Evolutionary conservation across 2,888 invertebrate genomes (phyloP).

Genomic region (Netelia inedita): DNA sequence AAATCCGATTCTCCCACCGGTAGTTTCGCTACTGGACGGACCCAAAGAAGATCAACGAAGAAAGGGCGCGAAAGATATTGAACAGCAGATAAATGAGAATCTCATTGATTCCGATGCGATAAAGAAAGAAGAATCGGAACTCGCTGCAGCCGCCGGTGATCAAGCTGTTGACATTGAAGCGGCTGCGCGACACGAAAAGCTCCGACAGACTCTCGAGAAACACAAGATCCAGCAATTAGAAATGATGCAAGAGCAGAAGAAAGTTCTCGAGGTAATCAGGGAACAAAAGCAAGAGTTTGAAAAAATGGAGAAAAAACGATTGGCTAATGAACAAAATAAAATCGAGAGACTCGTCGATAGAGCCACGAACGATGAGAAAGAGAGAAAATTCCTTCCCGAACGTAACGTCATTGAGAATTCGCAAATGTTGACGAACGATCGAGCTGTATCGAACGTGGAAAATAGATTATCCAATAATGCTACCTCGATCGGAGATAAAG

Average conservation of each 20-base stretch:
- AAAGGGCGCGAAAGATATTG: constrained; percentile 72
- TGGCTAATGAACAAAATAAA: constrained; percentile 66
- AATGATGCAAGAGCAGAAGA: constrained; percentile 89
- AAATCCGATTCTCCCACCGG: background rate
- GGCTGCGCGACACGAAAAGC: constrained; percentile 81
- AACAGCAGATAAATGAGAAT: constrained; percentile 80
- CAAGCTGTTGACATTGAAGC: constrained; percentile 80
- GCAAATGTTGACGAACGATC: background rate
- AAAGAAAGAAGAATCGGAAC: constrained; percentile 85
- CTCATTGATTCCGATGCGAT: constrained; percentile 83
- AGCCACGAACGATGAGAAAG: constrained; percentile 2
- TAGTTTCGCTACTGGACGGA: constrained; percentile 73
- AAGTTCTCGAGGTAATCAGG: constrained; percentile 88
- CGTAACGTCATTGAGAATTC: constrained; percentile 17
- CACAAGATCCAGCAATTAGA: constrained; percentile 90
- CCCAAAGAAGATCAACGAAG: constrained; percentile 85
- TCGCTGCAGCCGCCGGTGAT: constrained; percentile 82
- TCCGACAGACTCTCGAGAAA: constrained; percentile 86
- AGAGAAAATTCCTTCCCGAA: background rate
- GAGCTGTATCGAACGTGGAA: background rate
- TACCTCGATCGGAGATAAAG: background rate
- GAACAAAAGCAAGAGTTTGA: constrained; percentile 86
- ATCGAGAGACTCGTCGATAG: constrained; percentile 7
- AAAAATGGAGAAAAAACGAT: constrained; percentile 72
- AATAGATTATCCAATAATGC: background rate